phyloP scores from a whole-genome alignment of 2,888 invertebrate species.

The Epirrhoe tristata region DNA sequence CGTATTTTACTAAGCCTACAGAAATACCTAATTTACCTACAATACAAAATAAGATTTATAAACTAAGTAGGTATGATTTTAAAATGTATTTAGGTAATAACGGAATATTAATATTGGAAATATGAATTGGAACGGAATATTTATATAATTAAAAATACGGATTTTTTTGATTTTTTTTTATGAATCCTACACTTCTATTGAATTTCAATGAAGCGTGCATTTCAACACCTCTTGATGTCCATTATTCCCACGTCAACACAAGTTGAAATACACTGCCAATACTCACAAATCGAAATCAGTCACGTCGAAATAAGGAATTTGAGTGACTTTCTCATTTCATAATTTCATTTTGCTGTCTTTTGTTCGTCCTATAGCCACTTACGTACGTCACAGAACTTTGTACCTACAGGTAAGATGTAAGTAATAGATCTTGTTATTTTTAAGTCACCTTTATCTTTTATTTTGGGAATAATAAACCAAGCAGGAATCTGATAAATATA shows the following conservation, averaged over 20 bases:
- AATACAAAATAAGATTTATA: neutral
- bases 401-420: no score
- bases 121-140: no score
- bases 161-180: neutral
- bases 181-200: neutral
- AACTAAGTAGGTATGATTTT: no score
- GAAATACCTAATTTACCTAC: neutral
- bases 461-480: no score
- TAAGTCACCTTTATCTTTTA: no score
- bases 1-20: neutral
- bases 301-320: slow-evolving; percentile 49
- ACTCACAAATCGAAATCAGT: slow-evolving; percentile 35
- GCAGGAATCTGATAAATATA: no score
- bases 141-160: no score
- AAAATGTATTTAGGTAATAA: no score
- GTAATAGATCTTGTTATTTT: no score
- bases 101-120: no score
- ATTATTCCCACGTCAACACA: slow-evolving; percentile 49
- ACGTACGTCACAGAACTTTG: no score
- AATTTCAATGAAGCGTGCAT: slow-evolving; percentile 24
- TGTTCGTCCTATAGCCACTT: slow-evolving; percentile 13
- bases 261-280: slow-evolving; percentile 30
- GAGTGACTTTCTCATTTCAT: slow-evolving; percentile 60
- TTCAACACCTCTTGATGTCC: slow-evolving; percentile 30
- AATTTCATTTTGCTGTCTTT: slow-evolving; percentile 48